Percentiles rank a stretch among this genome's conserved stretches.
phyloP scores from a whole-genome alignment of 2,797 vertebrate genomes.

The Coilia nasus region DNA sequence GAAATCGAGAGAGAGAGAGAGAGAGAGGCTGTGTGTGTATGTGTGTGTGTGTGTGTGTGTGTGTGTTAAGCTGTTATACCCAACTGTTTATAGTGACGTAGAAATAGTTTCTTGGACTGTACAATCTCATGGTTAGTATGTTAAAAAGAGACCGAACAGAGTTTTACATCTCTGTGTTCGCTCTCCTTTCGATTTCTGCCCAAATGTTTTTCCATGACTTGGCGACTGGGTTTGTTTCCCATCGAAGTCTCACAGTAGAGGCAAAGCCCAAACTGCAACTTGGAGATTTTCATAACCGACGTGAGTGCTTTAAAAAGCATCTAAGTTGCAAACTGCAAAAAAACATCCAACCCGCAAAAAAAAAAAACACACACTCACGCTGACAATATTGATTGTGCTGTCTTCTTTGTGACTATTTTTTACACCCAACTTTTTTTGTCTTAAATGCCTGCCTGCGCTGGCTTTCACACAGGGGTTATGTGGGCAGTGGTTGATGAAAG shows the following conservation, averaged over 20 bases:
- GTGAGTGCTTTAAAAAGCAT: background rate
- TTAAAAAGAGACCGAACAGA: background rate
- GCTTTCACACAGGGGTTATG: conserved; percentile 78
- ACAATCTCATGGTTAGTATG: background rate
- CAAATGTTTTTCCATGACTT: background rate
- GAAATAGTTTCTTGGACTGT: background rate
- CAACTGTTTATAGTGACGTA: background rate
- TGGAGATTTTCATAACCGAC: background rate
- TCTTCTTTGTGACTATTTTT: conserved; percentile 72
- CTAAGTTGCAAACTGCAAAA: background rate
- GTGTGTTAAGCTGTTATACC: background rate
- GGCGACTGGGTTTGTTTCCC: background rate
- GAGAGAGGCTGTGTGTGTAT: too few relatives aligned
- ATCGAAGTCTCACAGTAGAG: background rate
- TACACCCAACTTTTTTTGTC: conserved; percentile 82
- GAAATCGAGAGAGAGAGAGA: background rate
- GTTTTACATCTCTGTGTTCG: background rate
- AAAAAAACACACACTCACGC: too few relatives aligned
- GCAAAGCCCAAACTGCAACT: background rate
- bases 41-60: too few relatives aligned
- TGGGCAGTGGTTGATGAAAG: conserved; percentile 88
- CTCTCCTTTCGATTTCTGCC: background rate
- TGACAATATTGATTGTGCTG: conserved; percentile 25
- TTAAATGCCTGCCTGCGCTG: background rate
- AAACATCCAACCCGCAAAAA: background rate